phyloP scores from a whole-genome alignment of 2,888 invertebrate genomes.

The Cloeon dipterum region DNA sequence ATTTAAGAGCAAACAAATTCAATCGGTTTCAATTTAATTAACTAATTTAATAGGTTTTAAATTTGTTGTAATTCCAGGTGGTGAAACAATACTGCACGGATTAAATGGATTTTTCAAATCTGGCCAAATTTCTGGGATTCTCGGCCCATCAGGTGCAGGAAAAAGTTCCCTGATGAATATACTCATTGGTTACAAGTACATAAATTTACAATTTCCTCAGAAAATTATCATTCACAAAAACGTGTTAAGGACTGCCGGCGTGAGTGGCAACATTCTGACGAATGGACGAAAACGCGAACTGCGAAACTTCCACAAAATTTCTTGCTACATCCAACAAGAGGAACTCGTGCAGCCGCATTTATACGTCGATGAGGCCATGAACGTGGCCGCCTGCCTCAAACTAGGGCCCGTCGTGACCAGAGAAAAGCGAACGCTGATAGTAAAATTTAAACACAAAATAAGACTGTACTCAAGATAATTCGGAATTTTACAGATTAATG shows the following conservation, averaged over 20 bases:
- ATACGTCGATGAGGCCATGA: conserved; percentile 49
- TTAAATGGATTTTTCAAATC: conserved; percentile 73
- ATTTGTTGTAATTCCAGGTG: too few relatives aligned
- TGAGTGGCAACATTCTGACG: conserved; percentile 39
- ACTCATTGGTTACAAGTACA: conserved; percentile 25
- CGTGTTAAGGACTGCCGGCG: conserved; percentile 31
- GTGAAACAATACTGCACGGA: conserved; percentile 68
- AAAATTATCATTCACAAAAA: too few relatives aligned
- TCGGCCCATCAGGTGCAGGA: conserved; percentile 77
- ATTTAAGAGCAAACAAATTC: too few relatives aligned
- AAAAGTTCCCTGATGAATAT: conserved; percentile 43
- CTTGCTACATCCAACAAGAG: conserved; percentile 65
- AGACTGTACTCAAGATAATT: neutral
- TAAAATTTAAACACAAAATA: conserved; percentile 18
- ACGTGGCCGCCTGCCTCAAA: conserved; percentile 48
- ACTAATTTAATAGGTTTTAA: too few relatives aligned
- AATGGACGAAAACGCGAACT: conserved; percentile 43
- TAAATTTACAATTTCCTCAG: neutral
- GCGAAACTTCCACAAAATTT: conserved; percentile 45
- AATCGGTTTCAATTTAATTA: too few relatives aligned
- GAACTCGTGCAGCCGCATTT: conserved; percentile 45
- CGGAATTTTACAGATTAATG: conserved; percentile 32
- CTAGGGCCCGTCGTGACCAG: conserved; percentile 31
- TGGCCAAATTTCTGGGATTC: conserved; percentile 84
- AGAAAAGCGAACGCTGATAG: conserved; percentile 38